Evolutionary conservation across 2,797 vertebrate species (phyloP).

Genomic region (Sciurus carolinensis): DNA sequence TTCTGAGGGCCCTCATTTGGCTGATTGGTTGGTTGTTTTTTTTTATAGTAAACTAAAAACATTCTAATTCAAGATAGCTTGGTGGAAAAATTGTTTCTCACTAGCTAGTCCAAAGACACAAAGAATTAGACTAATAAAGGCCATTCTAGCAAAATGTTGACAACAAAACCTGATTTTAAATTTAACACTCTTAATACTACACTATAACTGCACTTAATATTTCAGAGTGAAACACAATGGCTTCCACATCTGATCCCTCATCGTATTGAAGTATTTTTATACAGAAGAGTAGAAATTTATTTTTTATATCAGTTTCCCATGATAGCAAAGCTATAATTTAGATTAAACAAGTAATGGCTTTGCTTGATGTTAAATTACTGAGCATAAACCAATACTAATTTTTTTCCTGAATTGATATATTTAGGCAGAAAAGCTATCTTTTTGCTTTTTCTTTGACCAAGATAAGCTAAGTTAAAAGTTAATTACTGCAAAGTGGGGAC

Average conservation of each 20-base stretch:
- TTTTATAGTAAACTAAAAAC: background rate
- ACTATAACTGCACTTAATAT: background rate
- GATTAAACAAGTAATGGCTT: conserved; percentile 60
- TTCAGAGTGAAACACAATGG: background rate
- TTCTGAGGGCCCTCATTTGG: background rate
- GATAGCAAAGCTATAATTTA: conserved; percentile 63
- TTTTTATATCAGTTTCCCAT: conserved; percentile 2
- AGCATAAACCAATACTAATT: conserved; percentile 32
- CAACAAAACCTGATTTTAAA: background rate
- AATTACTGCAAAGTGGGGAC: background rate
- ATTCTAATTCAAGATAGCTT: background rate
- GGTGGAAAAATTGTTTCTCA: background rate
- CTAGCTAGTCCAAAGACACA: background rate
- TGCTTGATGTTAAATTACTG: conserved; percentile 53
- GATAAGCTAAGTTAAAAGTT: conserved; percentile 33
- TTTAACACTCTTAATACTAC: background rate
- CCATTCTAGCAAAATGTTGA: background rate
- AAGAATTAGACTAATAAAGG: background rate
- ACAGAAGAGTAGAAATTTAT: background rate
- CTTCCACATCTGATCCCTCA: background rate
- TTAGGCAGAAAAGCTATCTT: background rate
- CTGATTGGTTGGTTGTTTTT: background rate
- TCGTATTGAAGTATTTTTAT: conserved; percentile 22
- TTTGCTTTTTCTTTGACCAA: conserved; percentile 65
- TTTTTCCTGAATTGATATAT: conserved; percentile 12